These are phyloP conservation scores for Macrotrachela quadricornifera DNA, from an alignment of 1,140 invertebrate genomes.

Conservation along the genomic window DNA sequence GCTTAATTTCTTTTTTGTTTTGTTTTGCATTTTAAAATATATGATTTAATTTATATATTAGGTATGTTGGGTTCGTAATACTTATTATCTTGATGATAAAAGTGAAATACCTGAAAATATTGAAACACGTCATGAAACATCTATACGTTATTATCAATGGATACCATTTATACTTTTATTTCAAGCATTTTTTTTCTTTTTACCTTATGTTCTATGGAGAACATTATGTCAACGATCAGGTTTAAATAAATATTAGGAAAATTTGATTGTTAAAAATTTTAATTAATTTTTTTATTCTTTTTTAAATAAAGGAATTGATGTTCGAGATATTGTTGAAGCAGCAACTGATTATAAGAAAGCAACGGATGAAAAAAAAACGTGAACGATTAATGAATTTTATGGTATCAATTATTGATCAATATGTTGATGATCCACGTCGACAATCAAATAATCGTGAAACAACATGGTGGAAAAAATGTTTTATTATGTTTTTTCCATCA, in stretches of 20 bases:
- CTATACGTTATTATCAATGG: constrained; percentile 12
- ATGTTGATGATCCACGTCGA: constrained; percentile 7
- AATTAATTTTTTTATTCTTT: no score
- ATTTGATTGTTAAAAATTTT: no score
- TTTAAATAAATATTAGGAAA: no score
- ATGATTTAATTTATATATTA: neutral
- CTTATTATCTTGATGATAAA: constrained; percentile 2
- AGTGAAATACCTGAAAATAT: constrained; percentile 1
- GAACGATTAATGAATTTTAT: constrained; percentile 8
- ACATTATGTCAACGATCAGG: constrained; percentile 10
- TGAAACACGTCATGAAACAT: neutral
- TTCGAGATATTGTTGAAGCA: constrained; percentile 7
- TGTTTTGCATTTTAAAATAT: no score
- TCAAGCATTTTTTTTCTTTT: constrained; percentile 13
- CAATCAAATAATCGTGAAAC: neutral
- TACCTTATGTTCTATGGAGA: constrained; percentile 11
- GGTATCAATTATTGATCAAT: constrained; percentile 5
- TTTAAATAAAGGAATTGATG: constrained; percentile 2
- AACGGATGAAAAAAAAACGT: constrained; percentile 6
- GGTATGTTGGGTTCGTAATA: constrained; percentile 7
- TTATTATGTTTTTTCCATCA: constrained; percentile 10
- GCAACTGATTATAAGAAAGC: constrained; percentile 7
- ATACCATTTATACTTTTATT: constrained; percentile 11
- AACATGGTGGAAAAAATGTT: neutral
- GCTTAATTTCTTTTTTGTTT: no score